phyloP scores from a whole-genome alignment of 2,888 invertebrate species.

The Synergus laeviventris region DNA sequence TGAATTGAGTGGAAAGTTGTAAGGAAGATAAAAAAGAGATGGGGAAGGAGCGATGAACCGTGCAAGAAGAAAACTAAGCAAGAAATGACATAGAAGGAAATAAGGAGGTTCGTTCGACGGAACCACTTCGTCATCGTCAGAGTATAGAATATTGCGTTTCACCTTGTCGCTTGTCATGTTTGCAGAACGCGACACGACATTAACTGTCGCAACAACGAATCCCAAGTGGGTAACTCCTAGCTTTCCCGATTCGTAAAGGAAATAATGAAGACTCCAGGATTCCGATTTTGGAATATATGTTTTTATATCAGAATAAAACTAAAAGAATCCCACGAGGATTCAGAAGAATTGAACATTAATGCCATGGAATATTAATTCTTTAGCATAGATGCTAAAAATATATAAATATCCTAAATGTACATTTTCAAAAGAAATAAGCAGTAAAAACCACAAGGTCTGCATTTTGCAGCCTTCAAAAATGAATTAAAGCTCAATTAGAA shows the following conservation, averaged over 20 bases:
- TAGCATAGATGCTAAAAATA: too few species aligned
- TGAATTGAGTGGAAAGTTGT: slow-evolving; percentile 14
- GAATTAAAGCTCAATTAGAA: too few species aligned
- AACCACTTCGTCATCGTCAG: slow-evolving; percentile 63
- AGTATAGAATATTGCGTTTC: slow-evolving; percentile 60
- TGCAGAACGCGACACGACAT: slow-evolving; percentile 60
- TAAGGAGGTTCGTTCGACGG: slow-evolving; percentile 49
- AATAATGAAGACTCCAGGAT: background rate
- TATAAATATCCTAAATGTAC: too few species aligned
- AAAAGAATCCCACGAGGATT: background rate
- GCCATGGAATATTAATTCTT: too few species aligned
- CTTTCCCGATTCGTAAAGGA: background rate
- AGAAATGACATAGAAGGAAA: slow-evolving; percentile 52
- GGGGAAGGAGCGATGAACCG: slow-evolving; percentile 35
- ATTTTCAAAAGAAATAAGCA: too few species aligned
- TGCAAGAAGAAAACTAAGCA: slow-evolving; percentile 36
- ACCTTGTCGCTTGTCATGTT: slow-evolving; percentile 63
- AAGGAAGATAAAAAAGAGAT: slow-evolving; percentile 21
- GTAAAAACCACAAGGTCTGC: background rate
- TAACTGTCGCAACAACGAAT: slow-evolving; percentile 63
- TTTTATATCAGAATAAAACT: background rate
- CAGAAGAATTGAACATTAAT: too few species aligned
- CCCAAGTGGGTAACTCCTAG: slow-evolving; percentile 39
- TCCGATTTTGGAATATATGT: background rate
- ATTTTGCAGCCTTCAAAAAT: too few species aligned